Evolutionary conservation across 30 jellyfish, hydroid and myxozoan species (phyloP), one percentile per base, ranked within the genome.

Genomic region (Clytia hemisphaerica): DNA sequence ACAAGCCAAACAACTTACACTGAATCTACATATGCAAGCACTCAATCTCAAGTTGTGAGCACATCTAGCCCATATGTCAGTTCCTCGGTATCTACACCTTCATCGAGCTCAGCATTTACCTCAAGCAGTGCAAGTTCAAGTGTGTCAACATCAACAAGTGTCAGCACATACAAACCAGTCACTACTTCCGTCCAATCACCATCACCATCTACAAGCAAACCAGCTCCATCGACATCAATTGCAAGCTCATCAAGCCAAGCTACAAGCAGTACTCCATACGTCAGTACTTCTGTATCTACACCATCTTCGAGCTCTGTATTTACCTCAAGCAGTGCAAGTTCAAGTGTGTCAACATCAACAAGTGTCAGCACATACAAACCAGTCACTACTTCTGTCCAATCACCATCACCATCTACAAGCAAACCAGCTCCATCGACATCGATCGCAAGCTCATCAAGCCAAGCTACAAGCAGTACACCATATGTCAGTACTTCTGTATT

Each of bases 151-250:
- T 32, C 64, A 50, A 27, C 64, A 50, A 50, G 32, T n/a, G n/a
- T n/a, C 7, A 46, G 33, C 3, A 31, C 31, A 16, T 19, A 24
- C 2, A 71, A 58, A 10, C 60, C 83, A 33, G 73, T 72, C 0
- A 47, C 79, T 5, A 61, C 73, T 12, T 40, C 63, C 4, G 55
- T 35, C 2, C 59, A 25, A 14, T 26, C 76, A 2, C 81, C 80
- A 19, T 40, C 60, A 12, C 70, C 35, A 9, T 12, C 70, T 31
- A 32, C 58, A 16, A 36, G 72, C 18, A 21, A 28, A n/a, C 71
- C 45, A 4, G 35, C 47, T 24, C 54, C 69, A 3, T 18, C 82
- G 4, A 36, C 84, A 57, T 61, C 71, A 19, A 42, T 36, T 33
- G 49, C 86, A 37, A 24, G 30, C 24, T 31, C 71, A 16, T 51